Evolutionary conservation across 2,113 vertebrate species (phyloP).

Genomic region (Geococcyx californianus): DNA sequence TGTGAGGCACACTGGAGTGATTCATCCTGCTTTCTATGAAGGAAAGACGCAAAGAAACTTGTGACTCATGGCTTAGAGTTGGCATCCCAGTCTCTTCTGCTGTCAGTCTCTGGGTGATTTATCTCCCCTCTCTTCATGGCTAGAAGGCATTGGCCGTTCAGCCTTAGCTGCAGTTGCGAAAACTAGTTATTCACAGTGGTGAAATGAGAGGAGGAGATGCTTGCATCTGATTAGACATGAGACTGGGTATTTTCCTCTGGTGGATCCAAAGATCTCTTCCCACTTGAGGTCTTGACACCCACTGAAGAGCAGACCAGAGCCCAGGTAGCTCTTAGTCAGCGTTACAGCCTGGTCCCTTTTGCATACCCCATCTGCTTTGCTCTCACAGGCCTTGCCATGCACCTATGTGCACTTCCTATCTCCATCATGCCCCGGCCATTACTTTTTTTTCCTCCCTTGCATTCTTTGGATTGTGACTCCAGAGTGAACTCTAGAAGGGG

Average conservation of each 20-base stretch:
- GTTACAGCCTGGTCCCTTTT: neutral
- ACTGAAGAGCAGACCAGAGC: neutral
- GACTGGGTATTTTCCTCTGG: neutral
- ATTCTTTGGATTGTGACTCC: neutral
- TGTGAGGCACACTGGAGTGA: conserved; percentile 10
- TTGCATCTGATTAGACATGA: neutral
- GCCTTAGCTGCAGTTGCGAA: conserved; percentile 13
- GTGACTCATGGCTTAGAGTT: conserved; percentile 21
- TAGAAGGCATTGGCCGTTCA: conserved; percentile 6
- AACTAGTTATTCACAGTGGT: neutral
- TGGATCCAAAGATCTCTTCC: neutral
- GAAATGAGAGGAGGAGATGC: conserved; percentile 19
- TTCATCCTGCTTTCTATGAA: conserved; percentile 67
- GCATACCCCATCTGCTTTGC: neutral
- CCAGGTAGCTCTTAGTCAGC: neutral
- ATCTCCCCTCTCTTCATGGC: conserved; percentile 2
- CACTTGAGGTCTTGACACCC: neutral
- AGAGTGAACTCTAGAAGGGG: neutral
- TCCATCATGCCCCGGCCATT: neutral
- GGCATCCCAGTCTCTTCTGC: conserved; percentile 15
- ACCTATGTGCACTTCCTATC: neutral
- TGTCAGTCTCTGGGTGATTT: conserved; percentile 19
- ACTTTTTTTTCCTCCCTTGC: neutral
- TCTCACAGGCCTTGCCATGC: neutral
- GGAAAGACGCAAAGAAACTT: conserved; percentile 49